These are phyloP conservation scores for Lateolabrax maculatus DNA, from an alignment of 2,797 vertebrate species.

Conservation along the genomic window DNA sequence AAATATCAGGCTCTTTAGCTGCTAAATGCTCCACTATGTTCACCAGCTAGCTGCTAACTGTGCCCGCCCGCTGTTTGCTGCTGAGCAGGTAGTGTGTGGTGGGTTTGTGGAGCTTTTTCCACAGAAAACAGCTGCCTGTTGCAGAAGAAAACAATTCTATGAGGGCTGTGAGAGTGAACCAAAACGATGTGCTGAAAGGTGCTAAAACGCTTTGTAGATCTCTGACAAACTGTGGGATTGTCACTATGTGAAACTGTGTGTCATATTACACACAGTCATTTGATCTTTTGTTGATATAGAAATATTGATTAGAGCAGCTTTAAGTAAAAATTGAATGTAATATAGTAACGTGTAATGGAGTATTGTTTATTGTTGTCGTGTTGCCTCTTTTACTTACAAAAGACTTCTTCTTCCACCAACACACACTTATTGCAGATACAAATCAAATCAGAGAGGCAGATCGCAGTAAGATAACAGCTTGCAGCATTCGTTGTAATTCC, in stretches of 20 bases:
- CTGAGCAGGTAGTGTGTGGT: background rate
- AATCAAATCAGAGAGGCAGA: constrained; percentile 17
- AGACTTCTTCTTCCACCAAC: background rate
- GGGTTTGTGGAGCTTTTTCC: no score
- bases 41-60: background rate
- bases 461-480: constrained; percentile 34
- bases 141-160: no score
- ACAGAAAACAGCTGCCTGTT: background rate
- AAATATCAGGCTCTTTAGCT: background rate
- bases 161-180: no score
- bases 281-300: background rate
- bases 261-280: background rate
- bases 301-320: background rate
- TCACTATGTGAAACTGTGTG: no score
- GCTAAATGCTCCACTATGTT: background rate
- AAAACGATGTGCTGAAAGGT: background rate
- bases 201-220: background rate
- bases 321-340: background rate
- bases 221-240: no score
- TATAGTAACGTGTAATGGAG: background rate
- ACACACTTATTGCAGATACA: constrained; percentile 4
- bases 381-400: background rate
- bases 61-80: background rate
- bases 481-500: constrained; percentile 39
- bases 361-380: background rate